Evolutionary conservation across 2,113 vertebrate genomes (phyloP).

Genomic region (Vulpes ferrilata): DNA sequence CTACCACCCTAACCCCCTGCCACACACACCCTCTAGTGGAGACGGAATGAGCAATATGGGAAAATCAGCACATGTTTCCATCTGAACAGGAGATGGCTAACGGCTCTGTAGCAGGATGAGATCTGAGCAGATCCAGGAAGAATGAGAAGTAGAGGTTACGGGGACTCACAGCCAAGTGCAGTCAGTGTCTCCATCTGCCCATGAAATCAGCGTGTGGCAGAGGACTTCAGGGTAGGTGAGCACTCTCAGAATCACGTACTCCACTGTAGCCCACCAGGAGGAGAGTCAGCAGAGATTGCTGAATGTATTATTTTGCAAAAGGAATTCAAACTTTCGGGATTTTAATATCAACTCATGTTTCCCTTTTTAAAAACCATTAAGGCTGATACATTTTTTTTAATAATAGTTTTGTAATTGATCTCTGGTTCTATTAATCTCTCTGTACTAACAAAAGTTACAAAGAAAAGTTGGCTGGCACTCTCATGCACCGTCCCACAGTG

Average conservation of each 20-base stretch:
- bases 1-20: fast-evolving
- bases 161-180: fast-evolving
- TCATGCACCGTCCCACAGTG: fast-evolving
- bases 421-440: not conserved
- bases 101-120: not conserved
- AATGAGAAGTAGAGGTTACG: fast-evolving
- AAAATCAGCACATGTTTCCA: not conserved
- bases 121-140: not conserved
- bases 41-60: not conserved
- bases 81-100: fast-evolving
- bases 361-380: not conserved
- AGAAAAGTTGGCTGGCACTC: fast-evolving
- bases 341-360: not conserved
- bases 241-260: fast-evolving
- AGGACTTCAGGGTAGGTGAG: fast-evolving
- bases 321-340: not conserved
- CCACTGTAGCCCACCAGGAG: fast-evolving
- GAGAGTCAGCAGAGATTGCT: not conserved
- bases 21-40: fast-evolving
- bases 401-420: not conserved
- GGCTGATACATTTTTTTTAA: not conserved
- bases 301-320: not conserved
- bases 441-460: not conserved
- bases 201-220: fast-evolving
- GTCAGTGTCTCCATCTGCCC: fast-evolving